Evolutionary conservation across 2,888 invertebrate species (phyloP), one percentile per base, ranked within the genome.

Genomic region (Merodon equestris): DNA sequence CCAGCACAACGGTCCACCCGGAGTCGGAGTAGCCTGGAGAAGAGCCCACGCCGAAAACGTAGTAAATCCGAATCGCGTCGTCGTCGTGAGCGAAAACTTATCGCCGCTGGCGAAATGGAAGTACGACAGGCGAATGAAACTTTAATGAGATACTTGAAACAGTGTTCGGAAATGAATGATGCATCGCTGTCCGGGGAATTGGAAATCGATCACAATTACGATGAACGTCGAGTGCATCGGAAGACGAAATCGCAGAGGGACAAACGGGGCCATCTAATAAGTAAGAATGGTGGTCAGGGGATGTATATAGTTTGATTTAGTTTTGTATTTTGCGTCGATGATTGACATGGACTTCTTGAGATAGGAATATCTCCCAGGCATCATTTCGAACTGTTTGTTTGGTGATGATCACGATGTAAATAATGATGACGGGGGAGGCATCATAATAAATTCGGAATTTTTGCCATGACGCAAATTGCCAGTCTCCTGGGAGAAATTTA

Each of bases 1-100:
- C 89, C 89, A 38, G 89, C 89, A 14, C 89, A 89, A 82, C 86
- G 89, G 54, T 89, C 89, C 45, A 84, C 86, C 66, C 86, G 89
- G 9, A 89, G 88, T 42, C 85, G 89, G 54, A 88, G 87, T 73
- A 89, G 88, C 64, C 82, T 88, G 48, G 89, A 89, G 57, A 89
- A 89, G 83, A 89, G 89, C 84, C 89, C 89, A 38, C 86, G 89
- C 2, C 85, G 88, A 5, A 89, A 89, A 81, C 87, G 89, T 36
- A 89, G 89, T 84, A 89, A 89, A 86, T 89, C 89, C 1, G 89
- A 89, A 82, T 89, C 89, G 0, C 83, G 88, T n/a, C 81, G 89
- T 44, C 83, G 89, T 14, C 85, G 89, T 5, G 89, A 89, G 81
- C 85, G 89, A 0, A 89, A 89, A 71, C 82, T 89, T 1, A 89